Conservation (phyloP, 2,113 vertebrate genomes). For the Stigmatopora argus region DNA sequence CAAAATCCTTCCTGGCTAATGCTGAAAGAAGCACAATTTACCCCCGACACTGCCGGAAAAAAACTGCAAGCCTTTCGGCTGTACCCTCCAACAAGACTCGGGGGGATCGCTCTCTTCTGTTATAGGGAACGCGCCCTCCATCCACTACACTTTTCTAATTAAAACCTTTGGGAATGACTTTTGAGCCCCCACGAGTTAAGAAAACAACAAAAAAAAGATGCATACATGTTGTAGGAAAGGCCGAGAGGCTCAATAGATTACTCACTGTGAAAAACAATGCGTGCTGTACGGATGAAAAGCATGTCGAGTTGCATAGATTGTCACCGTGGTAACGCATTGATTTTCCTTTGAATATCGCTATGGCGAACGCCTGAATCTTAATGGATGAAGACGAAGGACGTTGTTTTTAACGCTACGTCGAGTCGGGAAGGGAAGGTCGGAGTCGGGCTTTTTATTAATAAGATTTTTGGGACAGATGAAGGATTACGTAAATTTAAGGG, state of each 20-base stretch:
- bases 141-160: constrained; percentile 70
- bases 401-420: not conserved
- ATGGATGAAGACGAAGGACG: not conserved
- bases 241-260: constrained; percentile 59
- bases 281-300: not conserved
- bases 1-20: constrained; percentile 45
- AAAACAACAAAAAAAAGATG: constrained; percentile 41
- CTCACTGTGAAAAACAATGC: constrained; percentile 40
- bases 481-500: constrained; percentile 5
- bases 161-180: constrained; percentile 71
- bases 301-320: constrained; percentile 16
- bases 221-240: constrained; percentile 59
- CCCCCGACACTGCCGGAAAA: constrained; percentile 57
- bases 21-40: constrained; percentile 72
- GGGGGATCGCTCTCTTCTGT: constrained; percentile 67
- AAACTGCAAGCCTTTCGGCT: constrained; percentile 54
- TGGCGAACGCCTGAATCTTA: not conserved
- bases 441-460: constrained; percentile 1
- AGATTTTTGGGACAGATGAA: not conserved
- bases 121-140: constrained; percentile 64
- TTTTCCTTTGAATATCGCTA: constrained; percentile 5
- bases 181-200: constrained; percentile 49
- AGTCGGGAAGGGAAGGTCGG: not conserved
- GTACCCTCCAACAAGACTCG: constrained; percentile 58
- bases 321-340: constrained; percentile 5